Conservation (phyloP, 1,140 invertebrate genomes). For the Sycophaga agraensis region DNA sequence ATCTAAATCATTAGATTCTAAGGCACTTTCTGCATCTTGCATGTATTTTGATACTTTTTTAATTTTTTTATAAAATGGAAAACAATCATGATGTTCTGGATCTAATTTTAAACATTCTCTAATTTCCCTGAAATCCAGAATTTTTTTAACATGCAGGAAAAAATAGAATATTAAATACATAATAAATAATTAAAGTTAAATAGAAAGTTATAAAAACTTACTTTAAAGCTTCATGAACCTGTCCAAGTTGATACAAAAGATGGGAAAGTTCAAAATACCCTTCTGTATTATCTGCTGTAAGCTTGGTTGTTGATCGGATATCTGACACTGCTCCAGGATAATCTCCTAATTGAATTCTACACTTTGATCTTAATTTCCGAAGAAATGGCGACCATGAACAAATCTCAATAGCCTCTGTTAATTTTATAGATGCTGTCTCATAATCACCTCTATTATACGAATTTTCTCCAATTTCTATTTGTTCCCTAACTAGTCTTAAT, state of each 20-base stretch:
- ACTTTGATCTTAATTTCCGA: constrained; percentile 83
- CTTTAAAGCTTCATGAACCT: constrained; percentile 88
- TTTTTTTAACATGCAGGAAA: constrained; percentile 25
- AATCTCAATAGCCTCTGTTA: constrained; percentile 78
- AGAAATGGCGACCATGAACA: constrained; percentile 88
- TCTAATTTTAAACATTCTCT: constrained; percentile 97
- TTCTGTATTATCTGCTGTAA: constrained; percentile 88
- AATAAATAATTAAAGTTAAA: constrained; percentile 5
- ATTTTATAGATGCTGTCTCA: constrained; percentile 67
- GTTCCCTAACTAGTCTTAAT: constrained; percentile 67
- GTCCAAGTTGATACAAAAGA: constrained; percentile 87
- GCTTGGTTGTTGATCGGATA: constrained; percentile 84
- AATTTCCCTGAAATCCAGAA: constrained; percentile 70
- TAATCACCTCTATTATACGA: constrained; percentile 70
- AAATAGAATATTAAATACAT: not conserved
- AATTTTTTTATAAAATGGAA: constrained; percentile 94
- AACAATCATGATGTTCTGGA: constrained; percentile 96
- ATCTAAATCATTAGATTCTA: constrained; percentile 69
- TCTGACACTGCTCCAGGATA: constrained; percentile 86
- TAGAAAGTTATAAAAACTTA: constrained; percentile 56
- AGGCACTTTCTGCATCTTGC: constrained; percentile 69
- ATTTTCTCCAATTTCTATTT: constrained; percentile 68
- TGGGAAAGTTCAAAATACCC: constrained; percentile 82
- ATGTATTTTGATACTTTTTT: constrained; percentile 93
- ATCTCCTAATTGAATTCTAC: constrained; percentile 80